These are phyloP conservation scores for Prietella phreatophila DNA, from an alignment of 2,113 vertebrate species.

Conservation along the genomic window DNA sequence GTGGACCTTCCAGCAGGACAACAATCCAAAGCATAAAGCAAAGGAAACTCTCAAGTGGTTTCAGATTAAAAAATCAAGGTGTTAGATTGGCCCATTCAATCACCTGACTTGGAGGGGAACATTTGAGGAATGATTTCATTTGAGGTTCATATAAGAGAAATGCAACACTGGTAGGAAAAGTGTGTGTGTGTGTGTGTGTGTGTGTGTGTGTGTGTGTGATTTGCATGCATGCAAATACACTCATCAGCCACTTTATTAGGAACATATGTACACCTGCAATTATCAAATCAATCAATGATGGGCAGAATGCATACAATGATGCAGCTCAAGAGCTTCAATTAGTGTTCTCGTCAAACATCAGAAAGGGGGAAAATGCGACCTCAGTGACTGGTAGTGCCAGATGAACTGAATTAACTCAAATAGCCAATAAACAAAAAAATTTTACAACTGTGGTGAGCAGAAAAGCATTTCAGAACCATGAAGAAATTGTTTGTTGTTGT, in stretches of 20 bases:
- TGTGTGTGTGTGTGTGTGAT: too few species aligned
- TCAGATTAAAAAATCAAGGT: too few species aligned
- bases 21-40: too few species aligned
- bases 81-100: too few species aligned
- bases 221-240: background rate
- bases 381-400: background rate
- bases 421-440: too few species aligned
- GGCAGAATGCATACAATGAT: background rate
- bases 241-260: background rate
- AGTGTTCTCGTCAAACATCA: background rate
- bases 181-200: too few species aligned
- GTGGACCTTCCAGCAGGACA: too few species aligned
- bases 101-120: background rate
- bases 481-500: background rate
- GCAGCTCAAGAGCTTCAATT: background rate
- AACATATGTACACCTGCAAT: background rate
- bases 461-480: background rate
- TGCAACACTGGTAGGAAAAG: background rate
- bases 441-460: background rate
- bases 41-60: too few species aligned
- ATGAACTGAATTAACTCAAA: background rate
- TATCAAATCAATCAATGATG: background rate
- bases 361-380: background rate
- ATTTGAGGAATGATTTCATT: constrained; percentile 27
- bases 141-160: constrained; percentile 3